A percentile compares a stretch with the other conserved stretches of the same genome.
These are phyloP conservation scores for Aphelenchoides avenae DNA, from an alignment of 1,140 invertebrate genomes.

Conservation along the genomic window DNA sequence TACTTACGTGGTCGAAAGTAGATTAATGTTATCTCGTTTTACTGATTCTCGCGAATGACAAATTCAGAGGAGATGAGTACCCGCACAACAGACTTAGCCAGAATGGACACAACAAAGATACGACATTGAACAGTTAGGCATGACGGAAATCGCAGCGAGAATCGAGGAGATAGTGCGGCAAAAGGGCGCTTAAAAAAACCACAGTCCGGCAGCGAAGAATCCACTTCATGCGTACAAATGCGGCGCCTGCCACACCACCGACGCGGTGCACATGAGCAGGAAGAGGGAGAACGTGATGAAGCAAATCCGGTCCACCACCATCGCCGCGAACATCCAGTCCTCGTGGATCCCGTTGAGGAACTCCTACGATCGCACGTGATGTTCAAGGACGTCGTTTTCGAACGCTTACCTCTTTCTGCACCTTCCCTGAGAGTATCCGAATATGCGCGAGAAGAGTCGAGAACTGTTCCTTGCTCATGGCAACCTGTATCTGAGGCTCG, in stretches of 20 bases:
- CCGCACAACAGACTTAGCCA: too few relatives aligned
- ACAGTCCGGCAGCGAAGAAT: too few relatives aligned
- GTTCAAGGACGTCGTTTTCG: background rate
- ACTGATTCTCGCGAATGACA: too few relatives aligned
- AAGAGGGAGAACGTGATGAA: constrained; percentile 97
- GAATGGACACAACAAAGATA: too few relatives aligned
- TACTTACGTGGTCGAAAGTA: too few relatives aligned
- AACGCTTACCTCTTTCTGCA: constrained; percentile 61
- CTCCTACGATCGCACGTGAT: constrained; percentile 37
- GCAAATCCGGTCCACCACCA: constrained; percentile 76
- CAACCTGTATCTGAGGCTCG: too few relatives aligned
- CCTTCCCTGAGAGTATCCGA: constrained; percentile 72
- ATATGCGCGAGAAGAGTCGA: constrained; percentile 90
- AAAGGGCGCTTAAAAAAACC: too few relatives aligned
- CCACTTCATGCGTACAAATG: constrained; percentile 88
- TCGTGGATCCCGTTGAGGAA: constrained; percentile 52
- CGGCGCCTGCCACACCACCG: constrained; percentile 88
- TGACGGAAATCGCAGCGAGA: too few relatives aligned
- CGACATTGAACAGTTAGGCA: too few relatives aligned
- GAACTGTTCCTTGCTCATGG: constrained; percentile 66
- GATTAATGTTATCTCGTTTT: too few relatives aligned
- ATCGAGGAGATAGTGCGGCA: too few relatives aligned
- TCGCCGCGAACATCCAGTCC: constrained; percentile 99
- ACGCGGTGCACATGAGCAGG: constrained; percentile 92
- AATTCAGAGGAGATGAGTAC: too few relatives aligned